A percentile compares a stretch with the other conserved stretches of the same genome.
Evolutionary conservation across 1,140 invertebrate species (phyloP).

Genomic region (Zelostemma sp.): DNA sequence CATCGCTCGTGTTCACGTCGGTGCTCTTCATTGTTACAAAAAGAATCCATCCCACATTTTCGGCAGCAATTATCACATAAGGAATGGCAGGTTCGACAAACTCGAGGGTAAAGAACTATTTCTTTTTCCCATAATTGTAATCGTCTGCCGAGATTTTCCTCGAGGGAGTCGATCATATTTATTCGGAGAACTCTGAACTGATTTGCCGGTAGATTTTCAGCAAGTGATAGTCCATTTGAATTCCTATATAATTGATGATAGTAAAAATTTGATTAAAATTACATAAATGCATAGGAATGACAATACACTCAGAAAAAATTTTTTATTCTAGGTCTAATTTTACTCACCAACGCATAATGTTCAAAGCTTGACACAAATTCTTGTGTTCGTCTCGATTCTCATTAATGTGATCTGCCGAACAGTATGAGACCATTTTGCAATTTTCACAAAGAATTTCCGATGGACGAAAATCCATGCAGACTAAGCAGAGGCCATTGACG

Average conservation of each 20-base stretch:
- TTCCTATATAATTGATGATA: slow-evolving; percentile 1
- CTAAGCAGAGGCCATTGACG: slow-evolving; percentile 60
- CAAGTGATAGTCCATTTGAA: slow-evolving; percentile 66
- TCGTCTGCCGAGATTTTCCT: slow-evolving; percentile 71
- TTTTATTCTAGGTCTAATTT: background rate
- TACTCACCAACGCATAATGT: background rate
- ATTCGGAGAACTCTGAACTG: slow-evolving; percentile 75
- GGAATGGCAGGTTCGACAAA: slow-evolving; percentile 70
- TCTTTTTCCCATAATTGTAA: slow-evolving; percentile 78
- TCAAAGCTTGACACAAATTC: slow-evolving; percentile 64
- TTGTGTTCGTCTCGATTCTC: slow-evolving; percentile 65
- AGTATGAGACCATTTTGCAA: slow-evolving; percentile 73
- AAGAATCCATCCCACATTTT: slow-evolving; percentile 71
- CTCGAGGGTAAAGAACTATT: slow-evolving; percentile 75
- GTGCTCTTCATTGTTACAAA: slow-evolving; percentile 49
- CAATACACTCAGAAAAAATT: no score
- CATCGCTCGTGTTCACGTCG: slow-evolving; percentile 52
- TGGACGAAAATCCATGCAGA: slow-evolving; percentile 56
- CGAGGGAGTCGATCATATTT: slow-evolving; percentile 68
- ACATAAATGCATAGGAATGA: no score
- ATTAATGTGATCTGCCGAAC: slow-evolving; percentile 66
- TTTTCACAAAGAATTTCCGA: slow-evolving; percentile 55
- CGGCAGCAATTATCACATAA: slow-evolving; percentile 73
- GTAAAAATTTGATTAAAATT: slow-evolving; percentile 7
- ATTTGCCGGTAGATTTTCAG: slow-evolving; percentile 70